Conservation (phyloP, 2,797 vertebrate genomes). For the Limosa lapponica region DNA sequence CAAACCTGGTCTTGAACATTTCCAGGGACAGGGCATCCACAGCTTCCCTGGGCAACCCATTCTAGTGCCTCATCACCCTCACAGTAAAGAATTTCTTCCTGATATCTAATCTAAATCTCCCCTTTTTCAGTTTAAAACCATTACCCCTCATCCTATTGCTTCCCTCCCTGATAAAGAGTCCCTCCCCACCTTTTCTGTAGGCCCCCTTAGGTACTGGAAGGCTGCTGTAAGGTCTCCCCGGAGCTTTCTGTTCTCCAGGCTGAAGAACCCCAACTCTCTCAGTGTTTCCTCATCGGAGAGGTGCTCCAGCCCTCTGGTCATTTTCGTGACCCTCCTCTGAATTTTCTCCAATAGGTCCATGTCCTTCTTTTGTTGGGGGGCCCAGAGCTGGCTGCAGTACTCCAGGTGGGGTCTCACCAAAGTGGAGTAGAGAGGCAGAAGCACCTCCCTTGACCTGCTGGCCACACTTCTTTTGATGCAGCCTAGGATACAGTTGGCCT, state of each 20-base stretch:
- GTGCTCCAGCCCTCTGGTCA: background rate
- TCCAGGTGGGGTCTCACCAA: background rate
- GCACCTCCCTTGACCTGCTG: background rate
- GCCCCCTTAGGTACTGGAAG: background rate
- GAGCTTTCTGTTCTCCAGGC: background rate
- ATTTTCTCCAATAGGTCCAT: background rate
- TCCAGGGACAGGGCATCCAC: too few relatives aligned
- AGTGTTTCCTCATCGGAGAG: background rate
- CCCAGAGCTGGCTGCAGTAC: background rate
- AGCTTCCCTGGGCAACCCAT: background rate
- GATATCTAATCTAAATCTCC: background rate
- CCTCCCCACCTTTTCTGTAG: background rate
- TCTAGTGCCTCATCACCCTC: too few relatives aligned
- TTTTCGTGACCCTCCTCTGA: background rate
- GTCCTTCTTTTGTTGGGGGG: background rate
- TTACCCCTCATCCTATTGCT: background rate
- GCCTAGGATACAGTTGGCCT: background rate
- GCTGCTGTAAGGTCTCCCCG: background rate
- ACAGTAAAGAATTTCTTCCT: too few relatives aligned
- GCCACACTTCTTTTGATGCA: background rate
- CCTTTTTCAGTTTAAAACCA: background rate
- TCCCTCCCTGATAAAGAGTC: background rate
- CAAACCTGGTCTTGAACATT: background rate
- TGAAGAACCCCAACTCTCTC: background rate
- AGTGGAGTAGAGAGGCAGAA: background rate